phyloP scores from a whole-genome alignment of 2,797 vertebrate genomes.

The Nannoperca australis region DNA sequence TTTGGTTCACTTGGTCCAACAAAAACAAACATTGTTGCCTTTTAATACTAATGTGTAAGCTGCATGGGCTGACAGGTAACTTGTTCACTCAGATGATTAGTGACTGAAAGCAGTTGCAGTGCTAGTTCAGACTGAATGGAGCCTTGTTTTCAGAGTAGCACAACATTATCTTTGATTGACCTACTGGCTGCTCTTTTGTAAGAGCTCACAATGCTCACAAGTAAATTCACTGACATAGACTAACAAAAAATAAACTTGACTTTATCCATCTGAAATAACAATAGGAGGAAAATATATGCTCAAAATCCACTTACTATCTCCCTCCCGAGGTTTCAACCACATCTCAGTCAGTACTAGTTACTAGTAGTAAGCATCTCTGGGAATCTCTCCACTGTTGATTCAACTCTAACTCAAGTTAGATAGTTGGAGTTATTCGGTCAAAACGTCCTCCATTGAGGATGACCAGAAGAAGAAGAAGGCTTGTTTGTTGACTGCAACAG shows the following conservation, averaged over 20 bases:
- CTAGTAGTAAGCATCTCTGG: background rate
- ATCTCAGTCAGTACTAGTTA: background rate
- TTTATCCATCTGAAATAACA: background rate
- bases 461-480: background rate
- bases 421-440: background rate
- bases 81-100: background rate
- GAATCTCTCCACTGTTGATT: background rate
- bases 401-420: background rate
- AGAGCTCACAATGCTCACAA: background rate
- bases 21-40: background rate
- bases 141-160: no score
- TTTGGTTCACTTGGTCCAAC: background rate
- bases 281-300: background rate
- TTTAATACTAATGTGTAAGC: background rate
- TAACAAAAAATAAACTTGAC: background rate
- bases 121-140: no score
- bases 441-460: background rate
- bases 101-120: background rate
- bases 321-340: background rate
- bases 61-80: background rate
- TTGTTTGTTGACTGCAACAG: background rate
- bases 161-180: no score
- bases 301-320: background rate
- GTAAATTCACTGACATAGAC: no score
- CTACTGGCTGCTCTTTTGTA: no score